Percentiles rank a stretch among this genome's conserved stretches.
phyloP scores from a whole-genome alignment of 2,888 invertebrate genomes.

The Brachypalpus laphriformis region DNA sequence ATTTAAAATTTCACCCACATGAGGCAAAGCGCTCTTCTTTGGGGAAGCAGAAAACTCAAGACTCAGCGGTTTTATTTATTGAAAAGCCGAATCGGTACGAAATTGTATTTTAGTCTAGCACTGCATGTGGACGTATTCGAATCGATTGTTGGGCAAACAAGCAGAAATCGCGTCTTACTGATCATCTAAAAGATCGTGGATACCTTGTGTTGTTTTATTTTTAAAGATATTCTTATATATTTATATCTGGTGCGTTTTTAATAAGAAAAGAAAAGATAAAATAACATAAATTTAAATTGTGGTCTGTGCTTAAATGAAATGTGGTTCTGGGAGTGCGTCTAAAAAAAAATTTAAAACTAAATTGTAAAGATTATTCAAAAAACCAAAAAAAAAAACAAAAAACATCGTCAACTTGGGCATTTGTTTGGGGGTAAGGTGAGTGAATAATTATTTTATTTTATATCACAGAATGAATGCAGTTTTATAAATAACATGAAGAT shows the following conservation, averaged over 20 bases:
- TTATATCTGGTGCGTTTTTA: conserved; percentile 7
- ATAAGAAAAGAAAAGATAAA: conserved; percentile 23
- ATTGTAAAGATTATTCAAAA: too few species aligned
- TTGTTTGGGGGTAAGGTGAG: conserved; percentile 14
- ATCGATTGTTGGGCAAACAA: conserved; percentile 43
- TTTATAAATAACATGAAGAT: conserved; percentile 9
- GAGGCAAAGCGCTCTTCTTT: conserved; percentile 23
- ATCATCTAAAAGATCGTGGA: conserved; percentile 33
- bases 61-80: conserved; percentile 70
- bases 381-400: background rate
- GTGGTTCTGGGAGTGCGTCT: background rate
- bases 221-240: conserved; percentile 41
- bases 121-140: conserved; percentile 78
- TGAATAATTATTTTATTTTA: conserved; percentile 7
- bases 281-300: conserved; percentile 9
- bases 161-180: conserved; percentile 17
- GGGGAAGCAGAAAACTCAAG: conserved; percentile 78
- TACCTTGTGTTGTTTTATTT: conserved; percentile 29
- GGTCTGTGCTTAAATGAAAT: conserved; percentile 26
- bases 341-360: background rate
- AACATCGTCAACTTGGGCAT: background rate
- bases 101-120: conserved; percentile 79
- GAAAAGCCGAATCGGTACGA: conserved; percentile 79
- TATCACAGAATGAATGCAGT: background rate
- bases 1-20: conserved; percentile 57